Evolutionary conservation across 2,113 vertebrate genomes (phyloP).

Genomic region (Erythrolamprus reginae): DNA sequence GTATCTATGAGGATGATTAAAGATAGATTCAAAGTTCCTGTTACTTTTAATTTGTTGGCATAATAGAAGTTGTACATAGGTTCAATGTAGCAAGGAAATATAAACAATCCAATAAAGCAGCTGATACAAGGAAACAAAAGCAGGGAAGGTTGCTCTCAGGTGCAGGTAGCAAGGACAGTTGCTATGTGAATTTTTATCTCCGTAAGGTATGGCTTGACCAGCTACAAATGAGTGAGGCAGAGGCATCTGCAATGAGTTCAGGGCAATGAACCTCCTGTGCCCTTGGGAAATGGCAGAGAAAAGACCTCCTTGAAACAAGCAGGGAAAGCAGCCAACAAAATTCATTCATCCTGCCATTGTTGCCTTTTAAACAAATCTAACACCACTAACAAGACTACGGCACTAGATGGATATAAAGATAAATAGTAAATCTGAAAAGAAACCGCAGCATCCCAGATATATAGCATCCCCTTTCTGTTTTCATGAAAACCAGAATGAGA

Average conservation of each 20-base stretch:
- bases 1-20: constrained; percentile 47
- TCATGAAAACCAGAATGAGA: constrained; percentile 29
- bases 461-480: constrained; percentile 5
- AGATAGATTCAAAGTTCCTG: constrained; percentile 74
- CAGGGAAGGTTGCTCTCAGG: constrained; percentile 31
- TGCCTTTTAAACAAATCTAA: constrained; percentile 44
- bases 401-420: constrained; percentile 52
- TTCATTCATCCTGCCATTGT: constrained; percentile 51
- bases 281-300: constrained; percentile 54
- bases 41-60: constrained; percentile 71
- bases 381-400: constrained; percentile 60
- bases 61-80: constrained; percentile 71
- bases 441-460: constrained; percentile 16
- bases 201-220: constrained; percentile 65
- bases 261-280: constrained; percentile 25
- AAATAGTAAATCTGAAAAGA: constrained; percentile 43
- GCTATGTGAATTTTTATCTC: constrained; percentile 65
- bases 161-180: constrained; percentile 63
- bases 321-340: not conserved
- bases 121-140: constrained; percentile 61
- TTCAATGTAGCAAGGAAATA: constrained; percentile 49
- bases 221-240: constrained; percentile 57
- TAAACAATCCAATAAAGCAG: constrained; percentile 52
- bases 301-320: constrained; percentile 18
- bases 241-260: constrained; percentile 45